Base-by-base conservation (phyloP, 2,888 invertebrate species). In the Drosophila emarginata region DNA sequence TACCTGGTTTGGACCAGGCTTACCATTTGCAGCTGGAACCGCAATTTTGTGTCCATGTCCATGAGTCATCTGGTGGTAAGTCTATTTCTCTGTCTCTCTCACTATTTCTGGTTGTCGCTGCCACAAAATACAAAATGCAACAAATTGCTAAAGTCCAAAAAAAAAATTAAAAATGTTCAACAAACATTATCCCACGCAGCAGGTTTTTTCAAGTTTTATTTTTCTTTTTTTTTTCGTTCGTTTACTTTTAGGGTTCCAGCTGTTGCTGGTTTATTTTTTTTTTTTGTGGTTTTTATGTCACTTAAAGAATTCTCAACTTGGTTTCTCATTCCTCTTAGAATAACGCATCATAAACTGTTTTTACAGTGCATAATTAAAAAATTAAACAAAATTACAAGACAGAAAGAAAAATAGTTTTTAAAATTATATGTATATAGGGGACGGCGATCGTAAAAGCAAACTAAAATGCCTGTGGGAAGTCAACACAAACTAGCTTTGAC, bases 151-250 rank as follows among this genome's bases (percentile, higher is more conserved):
- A 37, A 63, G 50, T 36, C n/a, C 28, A 50, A 52, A 32, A 61
- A 51, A 28, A 26, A n/a, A 14, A 50, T 36, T 21, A 65, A 66
- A 45, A 45, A 21, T 21, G 18, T 21, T 4, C 18, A 45, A 45
- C 61, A 71, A 53, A 18, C 57, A 73, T 39, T 79, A 81, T 82
- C 85, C 87, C 87, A 82, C 85, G 85, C 87, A 82, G 87, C 82
- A 82, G 82, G 82, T 82, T 87, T 79, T 58, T 40, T 4, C n/a
- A n/a, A 23, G 37, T 61, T 11, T n/a, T 62, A 60, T 36, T 61
- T 21, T 58, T 54, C 37, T 12, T 23, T 63, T 21, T 36, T 21
- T 28, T 7, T 14, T n/a, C n/a, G n/a, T n/a, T n/a, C n/a, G n/a
- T n/a, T n/a, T n/a, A n/a, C n/a, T n/a, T 45, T 45, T 45, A 21